Base-by-base conservation (phyloP, 2,797 vertebrate genomes). In the Danio choprae region DNA sequence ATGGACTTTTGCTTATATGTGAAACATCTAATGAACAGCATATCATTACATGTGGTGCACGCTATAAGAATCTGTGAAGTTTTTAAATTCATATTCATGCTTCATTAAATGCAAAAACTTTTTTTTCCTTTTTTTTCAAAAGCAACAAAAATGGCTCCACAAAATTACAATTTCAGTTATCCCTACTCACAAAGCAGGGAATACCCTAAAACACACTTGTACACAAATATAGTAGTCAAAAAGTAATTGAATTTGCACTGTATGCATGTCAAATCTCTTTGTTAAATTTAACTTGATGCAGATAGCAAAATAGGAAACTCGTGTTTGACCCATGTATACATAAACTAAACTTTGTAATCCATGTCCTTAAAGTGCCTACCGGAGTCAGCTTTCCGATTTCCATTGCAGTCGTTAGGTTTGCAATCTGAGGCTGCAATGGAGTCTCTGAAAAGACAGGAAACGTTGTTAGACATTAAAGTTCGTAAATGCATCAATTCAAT, bases 361-460 rank as follows among this genome's bases (percentile, higher is more conserved):
- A 16, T 18, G 15, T 7, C 22, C 1, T 48, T 50, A 36, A 18
- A 65, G 5, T 82, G 84, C 93, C 89, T 92, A 99, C 98, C 95
- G 89, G 93, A 81, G 94, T 95, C 76, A 93, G 91, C 89, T 96
- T 95, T 84, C 96, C 95, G 75, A 96, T 96, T 92, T 97, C 95
- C 12, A 99, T 90, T 84, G 94, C 94, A 29, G 85, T 84, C 18
- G 94, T 94, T 88, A 91, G 92, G 79, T 90, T 92, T 85, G 91
- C 82, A 89, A 99, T 95, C 89, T 94, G 92, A 86, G 96, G 94
- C 81, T 83, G 88, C 70, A 92, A 92, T 3, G 98, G 96, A 79
- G 85, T 89, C 88, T 99, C 98, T 99, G 91, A 43, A 81, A 16
- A 81, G 41, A 84, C 22, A 77, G 64, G 60, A 77, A 78, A 84